A percentile compares a stretch with the other conserved stretches of the same genome.
These are phyloP conservation scores for Hippocampus kuda DNA, from an alignment of 2,797 vertebrate species.

Conservation along the genomic window DNA sequence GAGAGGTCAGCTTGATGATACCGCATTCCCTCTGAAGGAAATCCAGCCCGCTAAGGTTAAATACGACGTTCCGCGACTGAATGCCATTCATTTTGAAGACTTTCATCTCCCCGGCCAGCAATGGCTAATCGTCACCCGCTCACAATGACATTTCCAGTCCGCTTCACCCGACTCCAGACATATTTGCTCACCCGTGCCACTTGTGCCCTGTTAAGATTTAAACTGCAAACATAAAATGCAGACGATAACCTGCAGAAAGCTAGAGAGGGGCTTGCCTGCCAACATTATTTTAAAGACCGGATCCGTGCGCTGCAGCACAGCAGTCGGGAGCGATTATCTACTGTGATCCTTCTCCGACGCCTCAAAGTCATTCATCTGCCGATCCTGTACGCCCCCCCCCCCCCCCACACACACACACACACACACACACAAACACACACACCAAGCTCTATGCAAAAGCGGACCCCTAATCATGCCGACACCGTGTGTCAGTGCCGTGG, in stretches of 20 bases:
- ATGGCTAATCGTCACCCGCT: constrained; percentile 62
- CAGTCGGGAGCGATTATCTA: constrained; percentile 69
- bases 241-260: constrained; percentile 61
- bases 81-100: constrained; percentile 49
- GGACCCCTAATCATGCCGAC: constrained; percentile 62
- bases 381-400: constrained; percentile 36
- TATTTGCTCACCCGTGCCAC: constrained; percentile 67
- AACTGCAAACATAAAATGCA: constrained; percentile 71
- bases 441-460: constrained; percentile 51
- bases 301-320: constrained; percentile 58
- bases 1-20: constrained; percentile 47
- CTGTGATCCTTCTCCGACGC: constrained; percentile 62
- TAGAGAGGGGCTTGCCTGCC: constrained; percentile 63
- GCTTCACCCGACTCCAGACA: constrained; percentile 64
- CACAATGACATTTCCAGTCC: constrained; percentile 65
- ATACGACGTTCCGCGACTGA: constrained; percentile 47
- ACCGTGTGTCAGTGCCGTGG: constrained; percentile 58
- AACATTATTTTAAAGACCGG: constrained; percentile 74
- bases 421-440: constrained; percentile 21
- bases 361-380: constrained; percentile 70
- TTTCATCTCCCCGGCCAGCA: constrained; percentile 56
- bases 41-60: constrained; percentile 52
- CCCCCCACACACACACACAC: constrained; percentile 28
- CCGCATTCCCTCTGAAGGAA: constrained; percentile 27
- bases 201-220: constrained; percentile 71